Base-by-base conservation (phyloP, 2,888 invertebrate genomes). In the Oegoconia quadripuncta region DNA sequence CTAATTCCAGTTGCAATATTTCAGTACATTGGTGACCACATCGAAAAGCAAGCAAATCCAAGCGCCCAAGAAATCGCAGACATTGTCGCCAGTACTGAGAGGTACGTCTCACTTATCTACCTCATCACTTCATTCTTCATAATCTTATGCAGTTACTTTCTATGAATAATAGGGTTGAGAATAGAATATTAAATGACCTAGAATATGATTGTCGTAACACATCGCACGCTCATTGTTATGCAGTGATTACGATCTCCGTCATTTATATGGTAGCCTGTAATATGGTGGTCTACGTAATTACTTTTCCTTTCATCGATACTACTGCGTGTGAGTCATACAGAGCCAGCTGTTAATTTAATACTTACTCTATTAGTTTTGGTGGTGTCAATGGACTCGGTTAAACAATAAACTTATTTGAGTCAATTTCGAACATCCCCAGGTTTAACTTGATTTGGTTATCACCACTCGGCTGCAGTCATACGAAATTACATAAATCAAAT, bases 11-110 rank as follows among this genome's bases (percentile, higher is more conserved):
- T 18, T 33, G 37, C 44, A 36, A 48, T 20, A 20, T 44, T 72
- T 23, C 65, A 82, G 82, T 47, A 78, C 67, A 9, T 45, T 82
- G 33, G 68, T 81, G 15, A 57, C 70, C 0, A 48, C 57, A 9
- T 37, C 46, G 11, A 81, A 70, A 45, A 67, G 41, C 25, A 80
- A 75, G 52, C 61, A 50, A 31, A 51, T 50, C 8, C 66, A 65
- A 37, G 18, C 46, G 7, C 45, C 50, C 1, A 79, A 74, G 50
- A 83, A 81, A 42, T 55, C 76, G 0, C 73, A 70, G 41, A 71
- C 78, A 0, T 47, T 74, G 29, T 74, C 82, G 13, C 70, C 81
- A 1, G 55, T 57, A 5, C 62, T 64, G 37, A 77, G 58, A 70
- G 72, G 86, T 84, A 56, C 50, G 67, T 47, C 16, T 20, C 4